phyloP scores from a whole-genome alignment of 2,888 invertebrate species.

The Synergus laeviventris region DNA sequence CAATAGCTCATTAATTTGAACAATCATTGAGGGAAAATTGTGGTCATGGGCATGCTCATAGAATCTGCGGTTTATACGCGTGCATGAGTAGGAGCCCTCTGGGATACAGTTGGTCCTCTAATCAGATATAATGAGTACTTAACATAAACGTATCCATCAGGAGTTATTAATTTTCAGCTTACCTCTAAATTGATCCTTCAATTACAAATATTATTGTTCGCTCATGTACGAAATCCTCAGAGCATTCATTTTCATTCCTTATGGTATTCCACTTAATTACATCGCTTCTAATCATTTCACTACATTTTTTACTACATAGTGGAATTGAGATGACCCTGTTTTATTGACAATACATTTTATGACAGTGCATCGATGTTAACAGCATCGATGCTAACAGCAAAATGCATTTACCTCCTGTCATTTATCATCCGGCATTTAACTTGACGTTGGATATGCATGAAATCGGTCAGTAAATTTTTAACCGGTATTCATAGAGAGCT shows the following conservation, averaged over 20 bases:
- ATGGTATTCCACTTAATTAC: too few relatives aligned
- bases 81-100: slow-evolving; percentile 19
- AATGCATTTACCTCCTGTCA: slow-evolving; percentile 41
- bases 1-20: slow-evolving; percentile 70
- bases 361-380: slow-evolving; percentile 37
- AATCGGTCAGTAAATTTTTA: slow-evolving; percentile 33
- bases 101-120: slow-evolving; percentile 13
- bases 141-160: neutral
- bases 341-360: slow-evolving; percentile 4
- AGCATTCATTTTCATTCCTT: neutral
- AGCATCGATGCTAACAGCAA: slow-evolving; percentile 41
- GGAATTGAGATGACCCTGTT: neutral
- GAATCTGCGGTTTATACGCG: slow-evolving; percentile 41
- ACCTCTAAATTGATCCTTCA: neutral
- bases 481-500: neutral
- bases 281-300: too few relatives aligned
- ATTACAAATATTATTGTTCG: neutral
- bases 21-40: slow-evolving; percentile 65
- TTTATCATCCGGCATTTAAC: slow-evolving; percentile 39
- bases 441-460: slow-evolving; percentile 22
- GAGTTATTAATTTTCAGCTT: neutral
- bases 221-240: neutral
- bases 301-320: neutral
- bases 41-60: slow-evolving; percentile 32
- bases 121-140: slow-evolving; percentile 34